Base-by-base conservation (phyloP, 2,888 invertebrate species). In the Lordiphosa andalusiaca region DNA sequence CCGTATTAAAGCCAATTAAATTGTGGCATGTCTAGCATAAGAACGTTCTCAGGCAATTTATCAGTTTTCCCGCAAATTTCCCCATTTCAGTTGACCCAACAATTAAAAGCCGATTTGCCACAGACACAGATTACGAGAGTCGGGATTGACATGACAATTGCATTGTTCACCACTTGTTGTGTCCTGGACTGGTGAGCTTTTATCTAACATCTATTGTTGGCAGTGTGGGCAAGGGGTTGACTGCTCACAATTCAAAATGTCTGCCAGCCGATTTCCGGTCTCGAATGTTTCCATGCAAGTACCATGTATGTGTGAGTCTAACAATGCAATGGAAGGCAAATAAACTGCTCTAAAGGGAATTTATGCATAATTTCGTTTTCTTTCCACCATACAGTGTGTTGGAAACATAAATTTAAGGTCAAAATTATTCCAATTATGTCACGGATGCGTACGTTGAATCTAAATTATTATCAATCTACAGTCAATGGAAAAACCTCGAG, bases 281-380 rank as follows among this genome's bases (percentile, higher is more conserved):
- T 37, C 50, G 47, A 10, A 9, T n/a, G 47, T 1, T 9, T 21
- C 13, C n/a, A 16, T 23, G 16, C 25, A 6, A 16, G 36, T 30
- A n/a, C n/a, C n/a, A n/a, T n/a, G n/a, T n/a, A 10, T 21, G 12
- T 12, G 21, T 38, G 44, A 44, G 21, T 23, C 10, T 37, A 21
- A 37, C 35, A 38, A 55, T 33, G 35, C 21, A 42, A 36, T 53
- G 57, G 30, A 53, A 53, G 47, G 39, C 59, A 49, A 65, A 67
- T 62, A 59, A 52, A 68, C 55, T 54, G 50, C 38, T 38, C 60
- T 35, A 42, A 42, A 6, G 60, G 53, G 53, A 53, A 21, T 6
- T 30, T 61, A 49, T 55, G 69, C 61, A 64, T 62, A 69, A 69
- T 65, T 68, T 50, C 59, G 30, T 3, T 30, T 10, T 30, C 3